phyloP scores from a whole-genome alignment of 2,888 invertebrate genomes.

The Diloba caeruleocephala region DNA sequence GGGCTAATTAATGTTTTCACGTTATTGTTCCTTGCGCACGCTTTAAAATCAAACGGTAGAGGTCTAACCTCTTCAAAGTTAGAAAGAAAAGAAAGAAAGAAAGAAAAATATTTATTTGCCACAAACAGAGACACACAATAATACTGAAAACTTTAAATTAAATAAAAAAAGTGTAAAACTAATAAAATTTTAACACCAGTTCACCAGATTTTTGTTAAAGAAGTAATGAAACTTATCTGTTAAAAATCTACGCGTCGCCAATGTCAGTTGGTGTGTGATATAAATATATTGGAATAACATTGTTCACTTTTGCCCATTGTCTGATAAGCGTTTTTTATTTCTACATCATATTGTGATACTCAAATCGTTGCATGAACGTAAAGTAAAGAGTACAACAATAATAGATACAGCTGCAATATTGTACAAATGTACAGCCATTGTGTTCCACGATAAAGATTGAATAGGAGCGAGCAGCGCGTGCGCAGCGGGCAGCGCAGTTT shows the following conservation, averaged over 20 bases:
- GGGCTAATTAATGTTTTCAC: too few relatives aligned
- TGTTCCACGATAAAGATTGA: conserved; percentile 75
- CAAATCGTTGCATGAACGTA: conserved; percentile 48
- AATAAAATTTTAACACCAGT: too few relatives aligned
- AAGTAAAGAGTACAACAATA: conserved; percentile 45
- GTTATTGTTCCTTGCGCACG: too few relatives aligned
- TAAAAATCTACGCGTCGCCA: background rate
- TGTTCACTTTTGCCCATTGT: conserved; percentile 24
- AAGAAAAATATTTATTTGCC: too few relatives aligned
- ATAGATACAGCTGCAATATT: conserved; percentile 60
- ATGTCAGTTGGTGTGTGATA: conserved; percentile 3
- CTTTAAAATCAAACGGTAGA: too few relatives aligned
- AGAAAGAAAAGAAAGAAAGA: too few relatives aligned
- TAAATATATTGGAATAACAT: conserved; percentile 27
- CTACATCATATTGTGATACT: conserved; percentile 31
- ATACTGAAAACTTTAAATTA: too few relatives aligned
- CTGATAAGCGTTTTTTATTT: conserved; percentile 14
- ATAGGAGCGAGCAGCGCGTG: conserved; percentile 73
- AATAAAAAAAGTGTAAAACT: too few relatives aligned
- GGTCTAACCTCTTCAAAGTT: too few relatives aligned
- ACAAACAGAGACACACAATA: too few relatives aligned
- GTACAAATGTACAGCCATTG: conserved; percentile 63
- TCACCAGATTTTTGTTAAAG: too few relatives aligned
- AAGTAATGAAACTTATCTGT: background rate
- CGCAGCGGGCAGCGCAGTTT: conserved; percentile 73